Base-by-base conservation (phyloP, 2,888 invertebrate genomes). In the Phaonia tiefii region DNA sequence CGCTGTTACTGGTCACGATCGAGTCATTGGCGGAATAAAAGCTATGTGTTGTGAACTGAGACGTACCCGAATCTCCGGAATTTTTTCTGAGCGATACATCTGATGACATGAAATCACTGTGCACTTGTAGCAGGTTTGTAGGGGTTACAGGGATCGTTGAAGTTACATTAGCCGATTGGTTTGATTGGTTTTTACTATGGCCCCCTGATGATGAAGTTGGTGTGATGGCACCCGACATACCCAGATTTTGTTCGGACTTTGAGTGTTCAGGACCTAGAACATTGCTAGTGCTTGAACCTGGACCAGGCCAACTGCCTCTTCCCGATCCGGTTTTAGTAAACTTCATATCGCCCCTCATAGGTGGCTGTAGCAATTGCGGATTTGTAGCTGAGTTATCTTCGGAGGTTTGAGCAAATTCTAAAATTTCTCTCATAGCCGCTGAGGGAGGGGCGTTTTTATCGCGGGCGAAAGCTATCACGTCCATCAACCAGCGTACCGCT, bases 401-500 rank as follows among this genome's bases (percentile, higher is more conserved):
- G 4, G 85, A 84, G n/a, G 84, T 79, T 58, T 87, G 86, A 0
- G 86, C 86, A 78, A 89, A 88, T 65, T 90, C 89, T 0, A 91
- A 84, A 42, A 91, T 89, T 63, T 91, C 89, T 13, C 86, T 87
- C 88, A 91, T 90, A 11, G 88, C 86, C 83, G 91, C 84, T 84
- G 90, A 89, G 83, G 90, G 84, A 83, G 90, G 85, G 83, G 90
- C 85, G 20, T 92, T 91, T 49, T 95, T 94, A 87, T 99, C 99
- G 80, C 99, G 93, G 0, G 99, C 98, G 89, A 97, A 97, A 0
- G 96, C 95, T 72, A 99, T 97, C 5, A 98, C 95, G 88, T 99
- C 98, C 94, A 98, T 96, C 20, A 99, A 93, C 99, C 99, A 99
- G 17, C 99, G 94, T 54, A 97, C 95, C 20, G 95, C 95, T 88